Evolutionary conservation across 2,113 vertebrate species (phyloP).

Genomic region (Micromys minutus): DNA sequence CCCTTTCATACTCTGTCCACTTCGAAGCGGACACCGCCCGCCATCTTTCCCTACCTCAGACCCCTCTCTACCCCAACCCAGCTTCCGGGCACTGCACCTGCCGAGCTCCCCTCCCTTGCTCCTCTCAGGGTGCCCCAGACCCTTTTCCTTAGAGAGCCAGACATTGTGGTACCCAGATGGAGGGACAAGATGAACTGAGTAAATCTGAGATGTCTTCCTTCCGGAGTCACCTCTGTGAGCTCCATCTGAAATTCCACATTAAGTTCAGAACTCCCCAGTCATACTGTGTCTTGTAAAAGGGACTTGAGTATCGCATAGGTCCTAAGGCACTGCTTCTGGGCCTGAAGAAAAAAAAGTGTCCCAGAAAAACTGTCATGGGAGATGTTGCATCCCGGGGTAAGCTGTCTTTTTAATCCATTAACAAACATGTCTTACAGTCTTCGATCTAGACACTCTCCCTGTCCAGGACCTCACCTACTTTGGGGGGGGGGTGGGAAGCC

Average conservation of each 20-base stretch:
- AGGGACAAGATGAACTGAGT: neutral
- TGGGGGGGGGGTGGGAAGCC: neutral
- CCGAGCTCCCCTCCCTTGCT: neutral
- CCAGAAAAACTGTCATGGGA: neutral
- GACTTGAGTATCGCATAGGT: too few relatives aligned
- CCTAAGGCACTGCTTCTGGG: neutral
- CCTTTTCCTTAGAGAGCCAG: neutral
- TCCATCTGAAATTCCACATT: neutral
- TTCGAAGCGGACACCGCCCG: neutral
- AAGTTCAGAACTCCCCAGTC: neutral
- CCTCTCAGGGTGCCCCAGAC: neutral
- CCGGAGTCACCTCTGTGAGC: neutral
- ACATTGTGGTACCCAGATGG: neutral
- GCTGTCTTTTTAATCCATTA: neutral
- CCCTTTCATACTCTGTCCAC: neutral
- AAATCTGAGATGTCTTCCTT: neutral
- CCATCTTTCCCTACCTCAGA: neutral
- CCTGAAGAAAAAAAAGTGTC: neutral
- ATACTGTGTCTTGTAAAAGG: neutral
- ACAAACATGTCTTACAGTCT: neutral
- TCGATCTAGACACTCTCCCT: neutral
- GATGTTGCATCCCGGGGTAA: neutral
- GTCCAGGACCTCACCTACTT: neutral
- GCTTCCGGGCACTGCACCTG: neutral
- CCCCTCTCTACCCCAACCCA: neutral